Evolutionary conservation across 1,140 invertebrate genomes (phyloP).

Genomic region (Meteorus sp.): DNA sequence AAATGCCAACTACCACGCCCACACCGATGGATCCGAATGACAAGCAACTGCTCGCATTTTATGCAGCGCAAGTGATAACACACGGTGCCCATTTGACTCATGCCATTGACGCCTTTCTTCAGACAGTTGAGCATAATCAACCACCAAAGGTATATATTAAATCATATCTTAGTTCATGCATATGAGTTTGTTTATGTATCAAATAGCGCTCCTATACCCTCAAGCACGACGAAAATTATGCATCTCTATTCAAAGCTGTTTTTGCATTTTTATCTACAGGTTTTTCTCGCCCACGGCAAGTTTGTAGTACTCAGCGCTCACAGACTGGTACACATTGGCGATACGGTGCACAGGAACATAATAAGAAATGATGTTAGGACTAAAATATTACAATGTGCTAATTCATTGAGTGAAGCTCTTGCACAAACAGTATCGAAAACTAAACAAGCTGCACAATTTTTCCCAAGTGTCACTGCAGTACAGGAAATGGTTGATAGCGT

Average conservation of each 20-base stretch:
- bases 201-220: no score
- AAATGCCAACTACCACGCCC: slow-evolving; percentile 54
- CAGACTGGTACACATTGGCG: slow-evolving; percentile 90
- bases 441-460: slow-evolving; percentile 86
- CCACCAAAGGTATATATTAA: slow-evolving; percentile 84
- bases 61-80: slow-evolving; percentile 79
- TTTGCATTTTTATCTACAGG: slow-evolving; percentile 39
- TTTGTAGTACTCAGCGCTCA: slow-evolving; percentile 92
- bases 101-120: slow-evolving; percentile 88
- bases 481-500: slow-evolving; percentile 93
- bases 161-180: no score
- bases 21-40: slow-evolving; percentile 75
- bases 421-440: slow-evolving; percentile 84
- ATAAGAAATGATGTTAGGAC: slow-evolving; percentile 71
- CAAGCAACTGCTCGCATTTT: slow-evolving; percentile 82
- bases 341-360: slow-evolving; percentile 84
- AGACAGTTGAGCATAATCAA: slow-evolving; percentile 88
- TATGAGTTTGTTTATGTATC: no score
- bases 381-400: slow-evolving; percentile 76
- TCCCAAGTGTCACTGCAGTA: slow-evolving; percentile 85
- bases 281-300: slow-evolving; percentile 91
- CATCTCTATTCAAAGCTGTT: no score
- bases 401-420: slow-evolving; percentile 81
- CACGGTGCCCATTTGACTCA: slow-evolving; percentile 83
- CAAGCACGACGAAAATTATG: no score